Percentiles rank a stretch among this genome's conserved stretches.
Evolutionary conservation across 2,797 vertebrate species (phyloP).

Genomic region (Natrix natrix): DNA sequence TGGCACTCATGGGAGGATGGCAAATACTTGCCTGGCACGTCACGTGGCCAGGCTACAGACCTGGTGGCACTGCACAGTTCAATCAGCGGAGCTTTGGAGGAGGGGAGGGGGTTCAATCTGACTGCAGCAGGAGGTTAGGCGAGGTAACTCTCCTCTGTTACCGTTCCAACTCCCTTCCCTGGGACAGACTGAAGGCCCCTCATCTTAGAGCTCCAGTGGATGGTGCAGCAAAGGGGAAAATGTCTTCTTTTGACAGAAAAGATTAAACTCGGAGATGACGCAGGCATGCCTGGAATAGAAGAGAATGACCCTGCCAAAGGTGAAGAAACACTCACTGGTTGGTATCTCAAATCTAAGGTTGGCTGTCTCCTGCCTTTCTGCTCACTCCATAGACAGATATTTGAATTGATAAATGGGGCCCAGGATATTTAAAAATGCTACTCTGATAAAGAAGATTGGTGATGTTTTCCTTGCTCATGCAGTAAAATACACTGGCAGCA

Average conservation of each 20-base stretch:
- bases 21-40: background rate
- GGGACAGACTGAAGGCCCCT: constrained; percentile 12
- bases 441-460: background rate
- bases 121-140: rapidly evolving
- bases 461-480: background rate
- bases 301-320: constrained; percentile 90
- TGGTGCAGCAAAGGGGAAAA: constrained; percentile 35
- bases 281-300: constrained; percentile 98
- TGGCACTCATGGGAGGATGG: background rate
- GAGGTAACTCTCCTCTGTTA: background rate
- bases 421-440: background rate
- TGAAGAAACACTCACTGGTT: constrained; percentile 81
- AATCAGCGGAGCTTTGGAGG: background rate
- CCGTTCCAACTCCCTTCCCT: background rate
- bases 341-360: constrained; percentile 34
- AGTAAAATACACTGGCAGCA: background rate
- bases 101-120: background rate
- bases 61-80: background rate
- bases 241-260: constrained; percentile 75
- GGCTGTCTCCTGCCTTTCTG: background rate
- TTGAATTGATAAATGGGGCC: background rate
- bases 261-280: constrained; percentile 88
- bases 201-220: background rate
- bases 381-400: background rate
- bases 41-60: background rate